phyloP scores from a whole-genome alignment of 2,888 invertebrate genomes.

The Nymphalis polychloros region DNA sequence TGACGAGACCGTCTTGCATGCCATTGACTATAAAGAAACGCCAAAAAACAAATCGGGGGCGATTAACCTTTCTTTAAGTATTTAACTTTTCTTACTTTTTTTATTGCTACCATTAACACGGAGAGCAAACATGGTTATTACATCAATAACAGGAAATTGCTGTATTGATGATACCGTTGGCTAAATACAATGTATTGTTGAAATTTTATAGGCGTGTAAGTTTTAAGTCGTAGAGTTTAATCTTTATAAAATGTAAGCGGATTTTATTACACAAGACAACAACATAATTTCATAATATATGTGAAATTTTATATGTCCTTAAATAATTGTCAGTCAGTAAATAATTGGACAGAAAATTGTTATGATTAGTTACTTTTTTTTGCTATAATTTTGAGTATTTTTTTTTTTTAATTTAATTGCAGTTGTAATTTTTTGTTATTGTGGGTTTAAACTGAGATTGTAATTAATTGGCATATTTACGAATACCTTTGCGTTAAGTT shows the following conservation, averaged over 20 bases:
- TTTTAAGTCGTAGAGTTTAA: background rate
- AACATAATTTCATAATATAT: too few species aligned
- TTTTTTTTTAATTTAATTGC: too few species aligned
- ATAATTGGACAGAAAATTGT: too few species aligned
- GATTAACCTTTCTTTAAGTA: slow-evolving; percentile 35
- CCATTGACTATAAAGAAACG: slow-evolving; percentile 29
- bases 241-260: background rate
- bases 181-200: slow-evolving; percentile 7
- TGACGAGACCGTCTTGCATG: slow-evolving; percentile 21
- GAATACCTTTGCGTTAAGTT: too few species aligned
- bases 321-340: too few species aligned
- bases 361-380: too few species aligned
- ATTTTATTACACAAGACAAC: too few species aligned
- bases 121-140: slow-evolving; percentile 37
- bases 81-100: slow-evolving; percentile 36
- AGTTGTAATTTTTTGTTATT: too few species aligned
- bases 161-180: slow-evolving; percentile 24
- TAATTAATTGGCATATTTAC: too few species aligned
- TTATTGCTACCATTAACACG: slow-evolving; percentile 28
- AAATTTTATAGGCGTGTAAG: slow-evolving; percentile 14
- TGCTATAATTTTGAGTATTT: too few species aligned
- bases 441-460: too few species aligned
- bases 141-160: slow-evolving; percentile 30
- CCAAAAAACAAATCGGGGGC: slow-evolving; percentile 31
- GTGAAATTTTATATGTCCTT: too few species aligned